phyloP scores from a whole-genome alignment of 2,113 vertebrate species.

The Macheiramphus alcinus region DNA sequence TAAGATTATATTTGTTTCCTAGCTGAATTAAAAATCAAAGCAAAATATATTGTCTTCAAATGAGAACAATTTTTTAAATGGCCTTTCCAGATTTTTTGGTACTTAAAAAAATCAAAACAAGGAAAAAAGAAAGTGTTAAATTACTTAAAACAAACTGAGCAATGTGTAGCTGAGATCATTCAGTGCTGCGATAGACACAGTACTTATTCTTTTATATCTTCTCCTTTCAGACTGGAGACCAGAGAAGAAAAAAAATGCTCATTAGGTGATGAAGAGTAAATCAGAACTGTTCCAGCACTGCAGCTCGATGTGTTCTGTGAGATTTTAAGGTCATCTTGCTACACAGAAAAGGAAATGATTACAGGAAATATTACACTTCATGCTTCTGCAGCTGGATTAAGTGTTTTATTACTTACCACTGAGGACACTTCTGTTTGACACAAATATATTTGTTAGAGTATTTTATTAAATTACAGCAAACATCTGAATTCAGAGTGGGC shows the following conservation, averaged over 20 bases:
- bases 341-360: slow-evolving; percentile 22
- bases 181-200: rapidly evolving
- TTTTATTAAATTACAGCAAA: slow-evolving; percentile 64
- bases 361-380: slow-evolving; percentile 44
- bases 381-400: slow-evolving; percentile 52
- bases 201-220: not conserved
- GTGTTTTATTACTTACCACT: slow-evolving; percentile 59
- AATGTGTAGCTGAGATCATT: not conserved
- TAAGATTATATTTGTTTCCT: not conserved
- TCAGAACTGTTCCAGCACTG: not conserved
- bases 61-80: not conserved
- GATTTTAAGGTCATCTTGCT: slow-evolving; percentile 28
- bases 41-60: not conserved
- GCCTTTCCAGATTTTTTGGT: not conserved
- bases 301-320: not conserved
- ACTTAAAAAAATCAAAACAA: not conserved
- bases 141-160: not conserved
- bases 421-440: slow-evolving; percentile 54
- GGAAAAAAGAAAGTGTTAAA: not conserved
- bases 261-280: not conserved
- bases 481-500: slow-evolving; percentile 58
- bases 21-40: not conserved
- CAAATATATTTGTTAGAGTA: slow-evolving; percentile 55
- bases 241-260: not conserved
- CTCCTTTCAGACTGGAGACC: not conserved